These are phyloP conservation scores for Bos indicus DNA, from an alignment of 2,113 vertebrate species.

Conservation along the genomic window DNA sequence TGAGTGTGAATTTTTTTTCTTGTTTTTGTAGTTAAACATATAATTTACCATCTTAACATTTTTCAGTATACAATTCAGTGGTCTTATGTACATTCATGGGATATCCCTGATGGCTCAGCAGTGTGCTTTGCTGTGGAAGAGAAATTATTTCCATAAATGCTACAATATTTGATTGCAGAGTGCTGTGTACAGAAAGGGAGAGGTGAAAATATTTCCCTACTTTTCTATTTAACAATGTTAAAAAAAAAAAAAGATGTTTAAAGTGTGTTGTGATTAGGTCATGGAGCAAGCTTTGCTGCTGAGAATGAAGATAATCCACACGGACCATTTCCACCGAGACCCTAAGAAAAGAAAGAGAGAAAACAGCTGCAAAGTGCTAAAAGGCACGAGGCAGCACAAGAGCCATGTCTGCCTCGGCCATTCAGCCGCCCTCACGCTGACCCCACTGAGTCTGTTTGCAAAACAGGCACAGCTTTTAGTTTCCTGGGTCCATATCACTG, in stretches of 20 bases:
- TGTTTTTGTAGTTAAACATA: not conserved
- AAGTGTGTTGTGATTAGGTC: not conserved
- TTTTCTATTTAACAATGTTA: not conserved
- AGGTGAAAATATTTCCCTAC: not conserved
- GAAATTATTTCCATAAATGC: slow-evolving; percentile 11
- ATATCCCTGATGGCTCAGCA: not conserved
- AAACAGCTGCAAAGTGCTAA: not conserved
- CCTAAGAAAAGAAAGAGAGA: not conserved
- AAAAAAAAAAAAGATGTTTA: not conserved
- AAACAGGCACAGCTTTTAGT: no score
- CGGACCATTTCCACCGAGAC: not conserved
- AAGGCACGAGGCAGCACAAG: accelerated
- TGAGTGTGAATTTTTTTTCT: not conserved
- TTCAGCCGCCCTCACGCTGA: accelerated
- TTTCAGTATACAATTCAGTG: no score
- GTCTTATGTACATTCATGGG: not conserved
- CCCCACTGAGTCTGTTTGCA: no score
- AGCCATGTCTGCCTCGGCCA: accelerated
- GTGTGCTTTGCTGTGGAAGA: not conserved
- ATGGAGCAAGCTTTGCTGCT: not conserved
- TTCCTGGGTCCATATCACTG: not conserved
- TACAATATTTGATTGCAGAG: not conserved
- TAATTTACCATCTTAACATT: not conserved
- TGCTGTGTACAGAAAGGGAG: not conserved
- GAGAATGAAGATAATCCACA: not conserved